Evolutionary conservation across 2,888 invertebrate genomes (phyloP), one percentile per base, ranked within the genome.

Genomic region (Acanthococcus lagerstroemiae): DNA sequence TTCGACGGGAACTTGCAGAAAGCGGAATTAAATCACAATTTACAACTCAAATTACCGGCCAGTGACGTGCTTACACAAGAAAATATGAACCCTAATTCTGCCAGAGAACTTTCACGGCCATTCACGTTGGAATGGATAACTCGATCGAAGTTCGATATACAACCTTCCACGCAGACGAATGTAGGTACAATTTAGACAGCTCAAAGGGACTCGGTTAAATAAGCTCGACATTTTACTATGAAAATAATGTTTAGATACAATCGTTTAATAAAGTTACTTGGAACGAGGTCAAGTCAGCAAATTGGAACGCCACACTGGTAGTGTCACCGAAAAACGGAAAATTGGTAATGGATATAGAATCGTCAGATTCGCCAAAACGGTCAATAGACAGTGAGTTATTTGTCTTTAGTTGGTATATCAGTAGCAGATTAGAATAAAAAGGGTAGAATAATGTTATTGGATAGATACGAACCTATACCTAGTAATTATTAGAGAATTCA

Each of bases 261-360:
- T 26, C 55, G 1, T 22, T 25, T 7, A 55, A 65, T 9, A 44
- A 3, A 3, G 44, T 44, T 21, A 45, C 55, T 6, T 65, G 55
- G 55, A 45, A 55, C 37, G 46, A 46, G 12, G 44, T 45, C 2
- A 19, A 46, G 26, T 55, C 22, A 44, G 26, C 52, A 6, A 55
- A 65, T n/a, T 55, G 55, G 55, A 44, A 55, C 4, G 55, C 26
- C 1, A 21, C 27, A 48, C 44, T 55, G 2, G 46, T 25, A 26
- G 26, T 65, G 15, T 25, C 24, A 12, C 45, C 55, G 9, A 55
- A 55, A 25, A 55, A 44, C 17, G 65, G 65, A 27, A 65, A 55
- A 45, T 65, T 65, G 21, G 12, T 22, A 19, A 15, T 55, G 7
- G 37, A 3, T 19, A 55, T 55, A 55, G 65, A 65, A 26, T 30